Base-by-base conservation (phyloP, 2,888 invertebrate genomes). In the Acanthococcus lagerstroemiae region DNA sequence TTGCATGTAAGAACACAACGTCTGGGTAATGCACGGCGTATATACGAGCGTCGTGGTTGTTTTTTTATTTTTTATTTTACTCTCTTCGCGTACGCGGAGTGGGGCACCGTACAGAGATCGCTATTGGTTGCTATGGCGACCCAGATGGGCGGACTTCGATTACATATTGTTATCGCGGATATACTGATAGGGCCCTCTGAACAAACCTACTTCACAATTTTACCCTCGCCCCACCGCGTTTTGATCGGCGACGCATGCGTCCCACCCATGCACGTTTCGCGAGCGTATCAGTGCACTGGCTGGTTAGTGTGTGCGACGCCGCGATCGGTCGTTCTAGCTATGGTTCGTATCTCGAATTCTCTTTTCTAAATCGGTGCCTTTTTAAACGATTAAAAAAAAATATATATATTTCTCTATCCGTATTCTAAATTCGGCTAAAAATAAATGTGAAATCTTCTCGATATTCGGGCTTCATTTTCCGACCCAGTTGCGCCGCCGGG, bases 81-180 rank as follows among this genome's bases (percentile, higher is more conserved):
- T 37, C 37, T 37, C 7, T 37, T 7, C 15, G 37, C 15, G 37
- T 37, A 37, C n/a, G 27, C 63, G 54, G 54, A 25, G 65, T 78
- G 2, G 77, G 76, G 76, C 80, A 48, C n/a, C n/a, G n/a, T 46
- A 19, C 46, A 55, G 50, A 67, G 48, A 55, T 55, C 56, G 27
- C 54, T 44, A 55, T 58, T 55, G 63, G 67, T 68, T 67, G 67
- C 65, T 58, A 68, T 68, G 68, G 55, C 55, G 67, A 68, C 67
- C 15, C 46, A 25, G 58, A 54, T 61, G 68, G 68, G 66, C 65
- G 65, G 54, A 24, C 26, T 54, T 55, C 61, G 27, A 61, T 15
- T 19, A 48, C 48, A 27, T 48, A 60, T 60, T 60, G 25, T 60
- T 48, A 48, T 60, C 48, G 52, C 48, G 52, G 30, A 26, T 50